These are phyloP conservation scores for Helicoverpa armigera DNA, from an alignment of 1,140 invertebrate genomes.

Conservation along the genomic window DNA sequence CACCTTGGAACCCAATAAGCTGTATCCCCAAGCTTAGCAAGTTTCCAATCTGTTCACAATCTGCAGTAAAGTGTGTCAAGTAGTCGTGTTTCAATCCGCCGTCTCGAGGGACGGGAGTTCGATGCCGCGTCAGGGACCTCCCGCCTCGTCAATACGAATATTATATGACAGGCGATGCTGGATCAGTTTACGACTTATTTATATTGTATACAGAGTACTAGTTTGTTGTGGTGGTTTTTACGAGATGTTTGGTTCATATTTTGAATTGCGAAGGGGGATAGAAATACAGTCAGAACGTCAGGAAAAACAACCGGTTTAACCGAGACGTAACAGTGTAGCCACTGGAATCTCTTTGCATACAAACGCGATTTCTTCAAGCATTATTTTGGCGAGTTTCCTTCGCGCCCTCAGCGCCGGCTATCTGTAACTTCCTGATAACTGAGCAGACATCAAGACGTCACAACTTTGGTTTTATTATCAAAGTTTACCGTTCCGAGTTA, in stretches of 20 bases:
- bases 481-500: constrained; percentile 21
- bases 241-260: neutral
- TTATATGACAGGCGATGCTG: constrained; percentile 43
- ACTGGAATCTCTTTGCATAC: too few relatives aligned
- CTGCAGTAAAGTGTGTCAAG: constrained; percentile 48
- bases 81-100: constrained; percentile 46
- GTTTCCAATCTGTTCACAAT: constrained; percentile 47
- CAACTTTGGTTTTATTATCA: constrained; percentile 12
- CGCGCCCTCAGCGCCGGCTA: neutral
- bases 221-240: neutral
- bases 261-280: neutral
- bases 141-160: constrained; percentile 30
- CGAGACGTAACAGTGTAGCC: too few relatives aligned
- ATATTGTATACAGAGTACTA: neutral
- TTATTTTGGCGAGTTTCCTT: neutral
- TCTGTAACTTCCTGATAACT: neutral
- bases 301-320: too few relatives aligned
- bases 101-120: constrained; percentile 35
- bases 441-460: neutral
- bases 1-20: constrained; percentile 23
- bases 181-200: constrained; percentile 19
- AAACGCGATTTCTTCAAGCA: too few relatives aligned
- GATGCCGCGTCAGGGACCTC: constrained; percentile 35
- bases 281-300: too few relatives aligned
- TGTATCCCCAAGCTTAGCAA: constrained; percentile 36